Evolutionary conservation across 2,113 vertebrate genomes (phyloP).

Genomic region (Hiodon tergisus): DNA sequence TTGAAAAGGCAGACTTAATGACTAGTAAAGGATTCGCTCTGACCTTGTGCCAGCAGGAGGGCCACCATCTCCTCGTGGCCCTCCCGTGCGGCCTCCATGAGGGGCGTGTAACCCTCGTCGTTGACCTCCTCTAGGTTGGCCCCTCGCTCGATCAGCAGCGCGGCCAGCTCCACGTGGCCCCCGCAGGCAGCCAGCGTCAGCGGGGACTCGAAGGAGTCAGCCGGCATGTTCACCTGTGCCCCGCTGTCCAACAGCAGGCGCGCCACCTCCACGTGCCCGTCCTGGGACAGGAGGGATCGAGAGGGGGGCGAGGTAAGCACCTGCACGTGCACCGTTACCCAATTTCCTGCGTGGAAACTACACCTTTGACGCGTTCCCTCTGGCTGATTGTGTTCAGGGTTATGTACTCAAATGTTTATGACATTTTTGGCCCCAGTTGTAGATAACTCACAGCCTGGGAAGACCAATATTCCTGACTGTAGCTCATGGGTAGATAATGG

Average conservation of each 20-base stretch:
- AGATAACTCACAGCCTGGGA: too few species aligned
- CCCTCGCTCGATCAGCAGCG: slow-evolving; percentile 90
- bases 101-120: slow-evolving; percentile 95
- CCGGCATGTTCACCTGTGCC: slow-evolving; percentile 98
- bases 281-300: slow-evolving; percentile 63
- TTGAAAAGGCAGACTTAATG: too few species aligned
- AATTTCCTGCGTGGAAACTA: too few species aligned
- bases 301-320: slow-evolving; percentile 36
- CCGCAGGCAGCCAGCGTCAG: slow-evolving; percentile 93
- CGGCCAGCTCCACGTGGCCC: slow-evolving; percentile 91
- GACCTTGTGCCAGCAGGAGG: slow-evolving; percentile 93
- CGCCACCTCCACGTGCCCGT: slow-evolving; percentile 96
- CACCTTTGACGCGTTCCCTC: too few species aligned
- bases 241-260: slow-evolving; percentile 96
- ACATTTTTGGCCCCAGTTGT: too few species aligned
- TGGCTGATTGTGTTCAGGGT: too few species aligned
- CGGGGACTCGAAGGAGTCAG: slow-evolving; percentile 95
- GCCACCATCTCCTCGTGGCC: slow-evolving; percentile 98
- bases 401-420: too few species aligned
- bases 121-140: slow-evolving; percentile 98
- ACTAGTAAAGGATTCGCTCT: neutral
- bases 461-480: too few species aligned
- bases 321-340: neutral
- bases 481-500: too few species aligned
- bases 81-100: slow-evolving; percentile 97